Evolutionary conservation across 1,140 invertebrate genomes (phyloP).

Genomic region (Ylistrum balloti): DNA sequence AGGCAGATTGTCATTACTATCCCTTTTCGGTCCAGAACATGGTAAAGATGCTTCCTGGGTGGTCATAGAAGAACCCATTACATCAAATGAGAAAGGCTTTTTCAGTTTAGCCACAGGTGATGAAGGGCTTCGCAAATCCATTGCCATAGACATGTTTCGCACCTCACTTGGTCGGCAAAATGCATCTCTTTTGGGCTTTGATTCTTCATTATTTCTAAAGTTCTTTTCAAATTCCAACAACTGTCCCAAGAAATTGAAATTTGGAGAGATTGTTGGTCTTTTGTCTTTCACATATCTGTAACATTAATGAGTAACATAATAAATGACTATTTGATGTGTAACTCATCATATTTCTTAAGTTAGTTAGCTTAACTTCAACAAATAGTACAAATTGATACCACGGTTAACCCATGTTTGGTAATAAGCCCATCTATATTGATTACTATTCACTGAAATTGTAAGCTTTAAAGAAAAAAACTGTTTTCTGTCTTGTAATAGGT

Average conservation of each 20-base stretch:
- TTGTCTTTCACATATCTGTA: constrained; percentile 90
- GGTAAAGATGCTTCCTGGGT: constrained; percentile 40
- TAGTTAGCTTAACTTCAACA: not conserved
- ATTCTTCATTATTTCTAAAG: constrained; percentile 69
- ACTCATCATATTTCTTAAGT: not conserved
- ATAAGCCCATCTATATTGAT: too few relatives aligned
- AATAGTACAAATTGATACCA: too few relatives aligned
- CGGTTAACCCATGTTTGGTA: too few relatives aligned
- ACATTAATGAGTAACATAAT: not conserved
- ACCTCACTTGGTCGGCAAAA: constrained; percentile 27
- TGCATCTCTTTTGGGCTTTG: constrained; percentile 52
- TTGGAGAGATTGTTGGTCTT: constrained; percentile 96
- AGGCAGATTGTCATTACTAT: constrained; percentile 54
- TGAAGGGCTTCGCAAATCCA: constrained; percentile 75
- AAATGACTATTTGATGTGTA: not conserved
- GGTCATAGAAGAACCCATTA: constrained; percentile 12
- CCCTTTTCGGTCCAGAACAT: not conserved
- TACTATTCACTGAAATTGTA: too few relatives aligned
- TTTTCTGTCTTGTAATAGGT: too few relatives aligned
- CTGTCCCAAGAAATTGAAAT: constrained; percentile 87
- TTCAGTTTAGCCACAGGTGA: constrained; percentile 68
- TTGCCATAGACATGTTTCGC: constrained; percentile 61
- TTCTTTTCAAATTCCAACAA: constrained; percentile 85
- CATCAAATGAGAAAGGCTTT: constrained; percentile 61
- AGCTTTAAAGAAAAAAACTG: too few relatives aligned